phyloP scores from a whole-genome alignment of 2,797 vertebrate species.

The Naso thynnoides region DNA sequence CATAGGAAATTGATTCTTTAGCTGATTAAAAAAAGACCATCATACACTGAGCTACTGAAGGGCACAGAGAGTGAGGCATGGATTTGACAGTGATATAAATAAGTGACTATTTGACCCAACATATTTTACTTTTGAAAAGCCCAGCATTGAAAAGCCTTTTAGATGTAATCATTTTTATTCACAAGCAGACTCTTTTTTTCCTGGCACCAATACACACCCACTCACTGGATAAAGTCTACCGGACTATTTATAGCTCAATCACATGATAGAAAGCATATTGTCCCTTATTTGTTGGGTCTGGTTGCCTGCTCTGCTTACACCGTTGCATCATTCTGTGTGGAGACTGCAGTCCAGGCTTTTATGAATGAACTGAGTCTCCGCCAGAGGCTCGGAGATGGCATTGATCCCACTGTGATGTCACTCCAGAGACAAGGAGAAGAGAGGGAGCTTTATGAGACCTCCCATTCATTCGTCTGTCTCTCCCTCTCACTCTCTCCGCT shows the following conservation, averaged over 20 bases:
- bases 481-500: slow-evolving; percentile 19
- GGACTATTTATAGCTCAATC: slow-evolving; percentile 77
- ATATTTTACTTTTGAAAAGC: slow-evolving; percentile 45
- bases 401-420: slow-evolving; percentile 85
- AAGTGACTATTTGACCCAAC: slow-evolving; percentile 39
- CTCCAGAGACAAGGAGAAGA: slow-evolving; percentile 70
- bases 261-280: slow-evolving; percentile 74
- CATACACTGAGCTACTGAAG: slow-evolving; percentile 6
- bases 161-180: slow-evolving; percentile 34
- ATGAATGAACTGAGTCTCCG: slow-evolving; percentile 84
- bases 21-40: slow-evolving; percentile 35
- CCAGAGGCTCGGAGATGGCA: slow-evolving; percentile 80
- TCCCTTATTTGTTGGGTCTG: slow-evolving; percentile 73
- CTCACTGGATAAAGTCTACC: slow-evolving; percentile 48
- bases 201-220: slow-evolving; percentile 47
- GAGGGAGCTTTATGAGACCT: slow-evolving; percentile 75
- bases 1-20: slow-evolving; percentile 70
- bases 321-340: slow-evolving; percentile 81
- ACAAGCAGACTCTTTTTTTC: slow-evolving; percentile 47
- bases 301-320: slow-evolving; percentile 73
- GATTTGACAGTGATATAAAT: slow-evolving; percentile 53
- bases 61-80: background rate
- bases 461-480: slow-evolving; percentile 75
- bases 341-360: slow-evolving; percentile 75
- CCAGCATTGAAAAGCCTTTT: slow-evolving; percentile 44